These are phyloP conservation scores for Calephelis virginiensis DNA, from an alignment of 1,140 invertebrate genomes.

Conservation along the genomic window DNA sequence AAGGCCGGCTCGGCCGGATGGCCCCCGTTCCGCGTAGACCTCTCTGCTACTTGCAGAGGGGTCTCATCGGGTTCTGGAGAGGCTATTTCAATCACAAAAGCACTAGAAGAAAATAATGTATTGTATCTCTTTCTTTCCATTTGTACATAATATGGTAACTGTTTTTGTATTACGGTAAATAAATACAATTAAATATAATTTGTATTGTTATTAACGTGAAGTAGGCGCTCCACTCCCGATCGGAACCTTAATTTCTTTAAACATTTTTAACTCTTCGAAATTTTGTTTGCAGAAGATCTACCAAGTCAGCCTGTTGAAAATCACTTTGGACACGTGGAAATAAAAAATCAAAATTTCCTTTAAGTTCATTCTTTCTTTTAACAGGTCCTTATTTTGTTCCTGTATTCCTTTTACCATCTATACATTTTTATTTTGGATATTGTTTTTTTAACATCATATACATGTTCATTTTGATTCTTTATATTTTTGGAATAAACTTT, in stretches of 20 bases:
- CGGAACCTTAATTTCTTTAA: constrained; percentile 71
- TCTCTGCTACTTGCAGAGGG: constrained; percentile 80
- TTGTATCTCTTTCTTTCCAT: constrained; percentile 72
- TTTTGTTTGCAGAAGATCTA: constrained; percentile 76
- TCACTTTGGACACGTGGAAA: constrained; percentile 76
- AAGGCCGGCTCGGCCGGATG: constrained; percentile 74
- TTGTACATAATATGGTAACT: constrained; percentile 78
- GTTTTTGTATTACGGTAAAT: constrained; percentile 79
- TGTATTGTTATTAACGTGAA: constrained; percentile 73
- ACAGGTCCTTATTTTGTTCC: constrained; percentile 69
- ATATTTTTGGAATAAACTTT: constrained; percentile 77
- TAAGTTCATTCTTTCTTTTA: constrained; percentile 72
- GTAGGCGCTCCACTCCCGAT: constrained; percentile 75
- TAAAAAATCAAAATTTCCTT: constrained; percentile 77
- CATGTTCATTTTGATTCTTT: constrained; percentile 73
- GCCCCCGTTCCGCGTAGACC: constrained; percentile 75
- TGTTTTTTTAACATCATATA: constrained; percentile 48
- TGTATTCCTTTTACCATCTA: constrained; percentile 66
- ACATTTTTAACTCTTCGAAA: constrained; percentile 63
- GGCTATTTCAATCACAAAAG: constrained; percentile 88
- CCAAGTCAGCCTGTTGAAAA: constrained; percentile 71
- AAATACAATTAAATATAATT: constrained; percentile 77
- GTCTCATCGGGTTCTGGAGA: constrained; percentile 87
- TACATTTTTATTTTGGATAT: constrained; percentile 71
- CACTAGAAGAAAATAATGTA: constrained; percentile 82